Conservation (phyloP, 2,797 vertebrate species). For the Prunella strophiata region DNA sequence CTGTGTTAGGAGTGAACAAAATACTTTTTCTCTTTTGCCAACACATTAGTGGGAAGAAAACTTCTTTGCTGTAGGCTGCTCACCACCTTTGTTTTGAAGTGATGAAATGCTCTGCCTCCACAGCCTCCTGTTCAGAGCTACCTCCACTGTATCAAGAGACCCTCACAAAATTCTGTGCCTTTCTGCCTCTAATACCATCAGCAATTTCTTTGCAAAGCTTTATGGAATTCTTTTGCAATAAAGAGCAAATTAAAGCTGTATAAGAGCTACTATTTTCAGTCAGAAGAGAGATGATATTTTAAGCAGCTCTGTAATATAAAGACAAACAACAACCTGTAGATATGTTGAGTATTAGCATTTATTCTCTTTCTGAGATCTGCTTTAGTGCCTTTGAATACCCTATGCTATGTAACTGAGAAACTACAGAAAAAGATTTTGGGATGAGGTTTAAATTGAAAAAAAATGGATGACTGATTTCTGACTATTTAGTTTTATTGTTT, state of each 20-base stretch:
- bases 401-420: not conserved
- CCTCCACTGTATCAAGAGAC: not conserved
- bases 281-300: not conserved
- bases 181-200: not conserved
- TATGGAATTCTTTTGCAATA: not conserved
- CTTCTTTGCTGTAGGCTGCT: not conserved
- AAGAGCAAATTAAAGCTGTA: not conserved
- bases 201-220: not conserved
- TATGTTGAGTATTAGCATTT: rapidly evolving
- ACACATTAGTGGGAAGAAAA: not conserved
- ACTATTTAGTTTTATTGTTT: not conserved
- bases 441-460: not conserved
- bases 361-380: not conserved
- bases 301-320: not conserved
- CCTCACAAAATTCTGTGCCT: not conserved
- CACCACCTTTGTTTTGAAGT: not conserved
- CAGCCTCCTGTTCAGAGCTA: not conserved
- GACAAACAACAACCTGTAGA: not conserved
- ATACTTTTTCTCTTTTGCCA: not conserved
- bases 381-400: not conserved
- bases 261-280: not conserved
- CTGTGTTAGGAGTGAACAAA: not conserved
- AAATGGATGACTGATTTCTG: not conserved
- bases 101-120: not conserved
- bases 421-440: not conserved